Conservation (phyloP, 2,113 vertebrate species). For the Menidia beryllina region DNA sequence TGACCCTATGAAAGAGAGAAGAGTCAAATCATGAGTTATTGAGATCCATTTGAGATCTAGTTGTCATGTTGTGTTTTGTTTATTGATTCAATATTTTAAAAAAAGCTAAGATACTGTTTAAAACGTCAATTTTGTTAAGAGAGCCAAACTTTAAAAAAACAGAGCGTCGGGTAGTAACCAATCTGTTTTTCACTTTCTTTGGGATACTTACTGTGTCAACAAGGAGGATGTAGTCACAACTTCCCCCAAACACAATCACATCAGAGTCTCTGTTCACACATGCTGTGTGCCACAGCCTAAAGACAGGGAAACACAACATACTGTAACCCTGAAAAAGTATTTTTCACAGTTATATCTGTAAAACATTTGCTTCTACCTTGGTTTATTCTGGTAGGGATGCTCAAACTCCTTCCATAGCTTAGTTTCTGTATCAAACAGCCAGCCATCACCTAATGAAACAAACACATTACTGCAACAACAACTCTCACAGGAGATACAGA, state of each 20-base stretch:
- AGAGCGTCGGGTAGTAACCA: too few species aligned
- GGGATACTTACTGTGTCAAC: slow-evolving; percentile 89
- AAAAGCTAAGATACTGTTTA: too few species aligned
- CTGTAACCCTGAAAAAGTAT: not conserved
- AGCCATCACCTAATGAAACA: slow-evolving; percentile 83
- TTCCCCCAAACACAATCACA: slow-evolving; percentile 95
- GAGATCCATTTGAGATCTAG: too few species aligned
- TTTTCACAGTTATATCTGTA: not conserved
- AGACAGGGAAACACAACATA: not conserved
- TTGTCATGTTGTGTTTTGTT: too few species aligned
- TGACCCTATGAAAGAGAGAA: slow-evolving; percentile 74
- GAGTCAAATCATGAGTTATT: not conserved
- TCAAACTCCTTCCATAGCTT: slow-evolving; percentile 89
- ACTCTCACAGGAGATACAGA: not conserved
- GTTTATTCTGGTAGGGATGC: slow-evolving; percentile 88
- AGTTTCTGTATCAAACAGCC: slow-evolving; percentile 86
- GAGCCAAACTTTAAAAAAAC: too few species aligned
- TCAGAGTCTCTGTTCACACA: slow-evolving; percentile 90
- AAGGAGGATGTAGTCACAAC: slow-evolving; percentile 93
- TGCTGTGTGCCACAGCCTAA: slow-evolving; percentile 93
- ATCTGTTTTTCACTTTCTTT: not conserved
- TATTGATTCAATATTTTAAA: too few species aligned
- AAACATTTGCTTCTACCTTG: slow-evolving; percentile 81
- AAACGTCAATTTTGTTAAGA: too few species aligned
- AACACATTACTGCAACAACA: not conserved